Base-by-base conservation (phyloP, 1,140 invertebrate species). In the Elymnias hypermnestra region DNA sequence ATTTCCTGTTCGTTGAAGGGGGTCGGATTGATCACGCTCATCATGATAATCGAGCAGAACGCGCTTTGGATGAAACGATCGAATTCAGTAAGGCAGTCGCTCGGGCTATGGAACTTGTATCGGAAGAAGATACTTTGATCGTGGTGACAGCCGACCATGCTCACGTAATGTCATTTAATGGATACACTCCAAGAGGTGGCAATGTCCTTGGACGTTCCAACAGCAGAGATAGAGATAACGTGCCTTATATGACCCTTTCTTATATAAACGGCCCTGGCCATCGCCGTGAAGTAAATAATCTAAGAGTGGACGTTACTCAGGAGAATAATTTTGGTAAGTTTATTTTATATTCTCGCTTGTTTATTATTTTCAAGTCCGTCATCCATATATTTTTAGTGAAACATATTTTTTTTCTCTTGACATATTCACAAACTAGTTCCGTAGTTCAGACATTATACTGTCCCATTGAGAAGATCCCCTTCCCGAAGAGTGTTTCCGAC, bases 1-100 rank as follows among this genome's bases (percentile, higher is more conserved):
- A 92, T 77, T 95, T 97, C 68, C 81, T 97, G 7, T 93, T 97
- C 63, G 93, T 97, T 3, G 96, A 97, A 90, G 95, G 91, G 5
- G 92, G 92, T 0, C 90, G 90, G 42, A 96, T 97, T 18, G 95
- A 97, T 68, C 89, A 93, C 39, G 95, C 91, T 0, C 94, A 96
- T 72, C 95, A 97, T 65, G 79, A 89, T 0, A 93, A 91, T 58
- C 87, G 88, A 44, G 93, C 92, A 1, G 82, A 89, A 37, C 74
- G 91, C 17, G 93, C 95, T 0, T 47, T 79, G 2, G 83, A 89
- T 51, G 91, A 92, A 60, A 90, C 91, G 0, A 72, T 90, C 0
- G 88, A 91, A 58, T 75, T 93, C 43, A 86, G 87, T 2, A 83
- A 88, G 43, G 91, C 91, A n/a, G 48, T 51, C 2, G 31, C 17